These are phyloP conservation scores for Garrulus glandarius DNA, from an alignment of 2,797 vertebrate species.

Conservation along the genomic window DNA sequence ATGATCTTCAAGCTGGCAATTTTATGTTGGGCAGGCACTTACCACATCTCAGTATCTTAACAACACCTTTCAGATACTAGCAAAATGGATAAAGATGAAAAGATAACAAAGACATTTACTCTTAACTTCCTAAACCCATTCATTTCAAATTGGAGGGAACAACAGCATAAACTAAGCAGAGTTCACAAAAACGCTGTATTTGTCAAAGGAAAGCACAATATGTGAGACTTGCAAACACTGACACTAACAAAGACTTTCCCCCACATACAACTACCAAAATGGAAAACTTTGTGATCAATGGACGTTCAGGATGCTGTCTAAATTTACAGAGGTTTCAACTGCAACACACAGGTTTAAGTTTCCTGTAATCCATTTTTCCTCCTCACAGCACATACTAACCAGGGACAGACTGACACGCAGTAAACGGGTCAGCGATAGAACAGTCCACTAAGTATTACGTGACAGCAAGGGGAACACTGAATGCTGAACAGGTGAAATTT, in stretches of 20 bases:
- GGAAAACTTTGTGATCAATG: not conserved
- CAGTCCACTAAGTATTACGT: not conserved
- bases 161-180: not conserved
- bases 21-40: not conserved
- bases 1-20: not conserved
- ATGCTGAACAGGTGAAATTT: not conserved
- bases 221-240: not conserved
- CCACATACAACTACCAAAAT: not conserved
- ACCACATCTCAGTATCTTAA: not conserved
- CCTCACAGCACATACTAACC: not conserved
- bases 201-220: not conserved
- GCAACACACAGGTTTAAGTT: not conserved
- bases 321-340: not conserved
- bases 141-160: not conserved
- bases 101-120: not conserved
- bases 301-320: not conserved
- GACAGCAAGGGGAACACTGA: not conserved
- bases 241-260: not conserved
- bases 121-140: not conserved
- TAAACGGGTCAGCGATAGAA: not conserved
- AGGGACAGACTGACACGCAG: not conserved
- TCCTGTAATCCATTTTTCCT: not conserved
- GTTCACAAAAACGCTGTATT: not conserved
- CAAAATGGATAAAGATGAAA: not conserved
- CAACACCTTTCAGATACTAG: not conserved